Evolutionary conservation across 2,797 vertebrate genomes (phyloP).

Genomic region (Pipistrellus kuhlii): DNA sequence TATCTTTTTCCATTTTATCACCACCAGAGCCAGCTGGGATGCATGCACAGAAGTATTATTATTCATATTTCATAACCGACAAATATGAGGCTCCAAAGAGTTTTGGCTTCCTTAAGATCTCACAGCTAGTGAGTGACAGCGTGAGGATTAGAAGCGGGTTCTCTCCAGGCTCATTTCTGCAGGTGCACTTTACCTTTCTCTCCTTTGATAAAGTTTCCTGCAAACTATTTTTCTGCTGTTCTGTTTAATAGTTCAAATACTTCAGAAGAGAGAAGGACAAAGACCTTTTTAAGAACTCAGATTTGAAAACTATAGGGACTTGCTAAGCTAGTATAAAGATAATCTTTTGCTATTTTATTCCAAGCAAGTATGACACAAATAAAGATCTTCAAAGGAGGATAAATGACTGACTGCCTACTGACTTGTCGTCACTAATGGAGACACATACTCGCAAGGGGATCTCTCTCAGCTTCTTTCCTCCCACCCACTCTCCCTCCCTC

Average conservation of each 20-base stretch:
- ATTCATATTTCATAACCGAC: neutral
- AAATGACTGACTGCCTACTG: neutral
- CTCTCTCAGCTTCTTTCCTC: neutral
- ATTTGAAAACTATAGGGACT: slow-evolving; percentile 49
- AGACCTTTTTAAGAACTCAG: slow-evolving; percentile 27
- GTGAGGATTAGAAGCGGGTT: neutral
- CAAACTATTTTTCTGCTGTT: neutral
- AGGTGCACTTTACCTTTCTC: neutral
- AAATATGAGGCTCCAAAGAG: neutral
- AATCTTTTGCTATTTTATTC: slow-evolving; percentile 68
- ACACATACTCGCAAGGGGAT: neutral
- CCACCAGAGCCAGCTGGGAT: neutral
- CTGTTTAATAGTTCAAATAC: neutral
- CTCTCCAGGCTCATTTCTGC: neutral
- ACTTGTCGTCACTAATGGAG: neutral
- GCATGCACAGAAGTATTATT: neutral
- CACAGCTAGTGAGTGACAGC: neutral
- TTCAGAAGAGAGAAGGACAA: slow-evolving; percentile 24
- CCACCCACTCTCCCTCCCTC: neutral
- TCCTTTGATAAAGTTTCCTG: neutral
- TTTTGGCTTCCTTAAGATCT: neutral
- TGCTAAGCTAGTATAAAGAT: slow-evolving; percentile 56
- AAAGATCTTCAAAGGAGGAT: slow-evolving; percentile 62
- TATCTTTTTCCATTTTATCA: neutral
- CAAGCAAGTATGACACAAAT: slow-evolving; percentile 60